Percentiles rank a stretch among this genome's conserved stretches.
Conservation (phyloP, 2,797 vertebrate genomes). For the Choloepus didactylus region DNA sequence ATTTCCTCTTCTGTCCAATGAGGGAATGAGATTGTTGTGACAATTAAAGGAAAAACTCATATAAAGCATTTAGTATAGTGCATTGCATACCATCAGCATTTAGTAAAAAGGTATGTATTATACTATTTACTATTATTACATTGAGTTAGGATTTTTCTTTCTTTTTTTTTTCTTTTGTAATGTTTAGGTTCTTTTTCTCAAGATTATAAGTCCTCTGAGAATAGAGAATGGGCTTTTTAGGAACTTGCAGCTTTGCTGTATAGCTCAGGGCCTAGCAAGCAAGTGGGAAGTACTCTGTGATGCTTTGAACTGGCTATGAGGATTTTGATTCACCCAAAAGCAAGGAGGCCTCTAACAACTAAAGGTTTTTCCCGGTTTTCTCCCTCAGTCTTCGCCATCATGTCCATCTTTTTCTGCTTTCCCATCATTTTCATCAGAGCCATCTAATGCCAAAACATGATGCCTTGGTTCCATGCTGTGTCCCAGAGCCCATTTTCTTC, state of each 20-base stretch:
- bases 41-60: background rate
- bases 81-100: accelerated
- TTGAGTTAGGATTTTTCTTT: background rate
- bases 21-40: background rate
- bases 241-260: accelerated
- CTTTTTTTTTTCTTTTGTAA: background rate
- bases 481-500: background rate
- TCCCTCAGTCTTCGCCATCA: accelerated
- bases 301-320: accelerated
- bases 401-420: no score
- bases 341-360: background rate
- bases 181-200: background rate
- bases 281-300: background rate
- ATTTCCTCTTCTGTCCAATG: accelerated
- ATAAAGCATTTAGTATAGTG: accelerated
- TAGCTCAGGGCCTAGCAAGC: background rate
- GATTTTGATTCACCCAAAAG: background rate
- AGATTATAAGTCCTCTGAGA: background rate
- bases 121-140: accelerated
- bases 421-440: background rate
- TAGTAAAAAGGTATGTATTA: accelerated
- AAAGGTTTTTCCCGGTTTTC: background rate
- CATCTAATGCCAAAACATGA: background rate
- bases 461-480: no score
- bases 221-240: background rate